Evolutionary conservation across 1,140 invertebrate species (phyloP), one percentile per base, ranked within the genome.

Genomic region (Drepana arcuata): DNA sequence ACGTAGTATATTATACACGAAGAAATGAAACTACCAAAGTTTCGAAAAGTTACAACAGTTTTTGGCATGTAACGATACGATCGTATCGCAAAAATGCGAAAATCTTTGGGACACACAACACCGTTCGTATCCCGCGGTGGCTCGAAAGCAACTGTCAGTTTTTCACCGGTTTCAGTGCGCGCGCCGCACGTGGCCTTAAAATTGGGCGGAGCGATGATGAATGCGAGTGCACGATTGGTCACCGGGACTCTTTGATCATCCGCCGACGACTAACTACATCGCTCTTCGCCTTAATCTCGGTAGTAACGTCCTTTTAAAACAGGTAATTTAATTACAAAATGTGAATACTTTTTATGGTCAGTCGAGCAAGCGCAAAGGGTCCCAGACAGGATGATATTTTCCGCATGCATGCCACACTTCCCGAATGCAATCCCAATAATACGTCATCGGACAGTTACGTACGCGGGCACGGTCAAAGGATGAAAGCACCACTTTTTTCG

Each of bases 301-400:
- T 75, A 81, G 64, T 81, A 75, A 73, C 66, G 65, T 79, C 70
- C 77, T 77, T 78, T 80, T 74, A 81, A 81, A 79, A 75, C 73
- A 74, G 66, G 72, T 81, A 78, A 78, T 78, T 75, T 75, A 72
- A 74, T 78, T 78, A 71, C 58, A 73, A 77, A 80, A 68, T 58
- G 61, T 66, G 60, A 42, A 64, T 71, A 70, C 60, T 70, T 64
- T 71, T 67, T 69, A 66, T 58, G 59, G 55, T 59, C 59, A 67
- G 59, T 53, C 58, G 55, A 56, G 48, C 64, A 63, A 56, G 45
- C 54, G 49, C 46, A 48, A 65, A 56, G 55, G 51, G 30, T 30
- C 41, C 54, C 48, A 38, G 25, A 25, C 7, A 28, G 39, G 42
- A 40, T 47, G 42, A 48, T 57, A 44, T 61, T 60, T 61, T 50